phyloP scores from a whole-genome alignment of 1,140 invertebrate genomes.

The Planococcus citri region DNA sequence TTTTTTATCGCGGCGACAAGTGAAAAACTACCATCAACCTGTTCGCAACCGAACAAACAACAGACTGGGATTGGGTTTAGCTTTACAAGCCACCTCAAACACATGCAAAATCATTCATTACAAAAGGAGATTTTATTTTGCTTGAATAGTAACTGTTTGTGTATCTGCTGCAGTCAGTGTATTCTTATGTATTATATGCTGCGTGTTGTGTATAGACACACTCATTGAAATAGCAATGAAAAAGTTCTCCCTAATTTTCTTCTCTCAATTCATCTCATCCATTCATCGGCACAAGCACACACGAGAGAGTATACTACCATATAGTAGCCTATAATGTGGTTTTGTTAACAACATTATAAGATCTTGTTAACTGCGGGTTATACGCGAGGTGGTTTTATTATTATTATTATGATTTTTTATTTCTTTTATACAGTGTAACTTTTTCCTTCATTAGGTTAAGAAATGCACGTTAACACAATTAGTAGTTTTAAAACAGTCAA shows the following conservation, averaged over 20 bases:
- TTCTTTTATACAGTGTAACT: not conserved
- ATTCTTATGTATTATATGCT: no score
- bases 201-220: not conserved
- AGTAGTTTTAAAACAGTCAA: no score
- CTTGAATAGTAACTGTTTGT: constrained; percentile 9
- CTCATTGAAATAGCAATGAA: constrained; percentile 18
- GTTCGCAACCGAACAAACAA: not conserved
- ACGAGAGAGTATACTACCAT: no score
- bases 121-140: constrained; percentile 13
- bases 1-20: no score
- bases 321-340: no score
- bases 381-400: not conserved
- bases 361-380: not conserved
- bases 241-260: constrained; percentile 19
- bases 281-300: not conserved
- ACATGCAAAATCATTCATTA: constrained; percentile 20
- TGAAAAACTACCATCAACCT: not conserved
- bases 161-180: no score
- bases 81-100: constrained; percentile 17
- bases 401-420: not conserved
- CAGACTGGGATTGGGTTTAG: constrained; percentile 3
- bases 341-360: constrained; percentile 11
- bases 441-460: not conserved
- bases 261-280: constrained; percentile 16
- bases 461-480: no score